Base-by-base conservation (phyloP, 1,140 invertebrate species). In the Zaprionus vittiger region DNA sequence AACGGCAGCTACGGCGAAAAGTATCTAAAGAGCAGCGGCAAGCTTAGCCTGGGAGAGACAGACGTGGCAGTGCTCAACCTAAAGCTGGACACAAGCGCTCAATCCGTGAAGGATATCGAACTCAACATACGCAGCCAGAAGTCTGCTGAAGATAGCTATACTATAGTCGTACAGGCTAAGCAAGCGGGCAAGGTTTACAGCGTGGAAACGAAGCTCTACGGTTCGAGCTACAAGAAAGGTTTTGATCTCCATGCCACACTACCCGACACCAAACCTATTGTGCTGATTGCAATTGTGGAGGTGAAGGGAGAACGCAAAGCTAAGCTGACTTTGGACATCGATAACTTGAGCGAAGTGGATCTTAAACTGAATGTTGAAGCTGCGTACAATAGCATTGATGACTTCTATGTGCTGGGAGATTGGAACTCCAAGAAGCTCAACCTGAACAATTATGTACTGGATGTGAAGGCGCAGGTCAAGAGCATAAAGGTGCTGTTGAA, bases 371-470 rank as follows among this genome's bases (percentile, higher is more conserved):
- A 93, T 41, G 74, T 93, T 4, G 95, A 96, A 63, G 93, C 93
- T 0, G 94, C 95, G 22, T 86, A 96, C 0, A 93, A 93, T 9
- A 94, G 93, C 49, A 92, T 96, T n/a, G 96, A 97, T 52, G 94
- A 96, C 69, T 95, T 96, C 56, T 91, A 93, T 38, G 86, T 97
- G 17, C 94, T 95, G 69, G 79, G 94, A 1, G 93, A 95, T 59
- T 94, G 95, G n/a, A 95, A 96, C 83, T 95, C 95, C 6, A 94
- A 95, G 11, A 95, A 94, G 70, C 83, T 97, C 2, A 94, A 95
- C 15, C 79, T 95, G 1, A 94, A 96, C 54, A 96, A 96, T 71
- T 94, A 96, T 74, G 93, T 94, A 15, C 92, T 96, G 0, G 95
- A 96, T 52, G 94, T 95, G 24, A 92, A 93, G 0, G 96, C 95